phyloP scores from a whole-genome alignment of 1,140 invertebrate genomes.

The Alviniconcha marisindica region DNA sequence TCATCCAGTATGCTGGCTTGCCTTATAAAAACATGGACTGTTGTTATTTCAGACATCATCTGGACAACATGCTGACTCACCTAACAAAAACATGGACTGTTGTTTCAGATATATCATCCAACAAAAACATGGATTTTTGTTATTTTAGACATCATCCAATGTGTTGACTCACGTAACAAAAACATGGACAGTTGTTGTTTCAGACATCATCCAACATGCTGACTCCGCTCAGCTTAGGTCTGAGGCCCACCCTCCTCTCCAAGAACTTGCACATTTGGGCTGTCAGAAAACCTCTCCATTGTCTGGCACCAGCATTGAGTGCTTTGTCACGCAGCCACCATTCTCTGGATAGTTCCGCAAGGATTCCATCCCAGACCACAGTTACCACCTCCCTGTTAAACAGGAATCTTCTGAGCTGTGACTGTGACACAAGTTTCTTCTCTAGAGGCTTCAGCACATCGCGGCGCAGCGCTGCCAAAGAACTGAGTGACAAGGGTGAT shows the following conservation, averaged over 20 bases:
- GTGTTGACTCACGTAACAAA: too few relatives aligned
- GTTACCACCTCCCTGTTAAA: too few relatives aligned
- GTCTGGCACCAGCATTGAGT: not conserved
- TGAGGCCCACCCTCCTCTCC: not conserved
- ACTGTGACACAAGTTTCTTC: not conserved
- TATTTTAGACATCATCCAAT: too few relatives aligned
- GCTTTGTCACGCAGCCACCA: not conserved
- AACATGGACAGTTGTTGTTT: not conserved
- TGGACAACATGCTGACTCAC: not conserved
- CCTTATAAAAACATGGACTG: not conserved
- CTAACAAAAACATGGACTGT: not conserved
- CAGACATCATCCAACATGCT: not conserved
- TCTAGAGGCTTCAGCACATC: not conserved
- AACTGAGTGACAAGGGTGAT: conserved; percentile 55
- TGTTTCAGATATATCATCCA: not conserved
- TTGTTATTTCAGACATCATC: not conserved
- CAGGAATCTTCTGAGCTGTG: too few relatives aligned
- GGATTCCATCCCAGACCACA: not conserved
- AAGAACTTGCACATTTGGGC: not conserved
- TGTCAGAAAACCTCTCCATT: not conserved
- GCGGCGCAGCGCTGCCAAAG: conserved; percentile 32
- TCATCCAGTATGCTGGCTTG: too few relatives aligned
- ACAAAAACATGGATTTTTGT: not conserved
- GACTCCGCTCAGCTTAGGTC: not conserved
- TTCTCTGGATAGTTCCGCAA: not conserved